These are phyloP conservation scores for Laothoe populi DNA, from an alignment of 2,888 invertebrate genomes.

Conservation along the genomic window DNA sequence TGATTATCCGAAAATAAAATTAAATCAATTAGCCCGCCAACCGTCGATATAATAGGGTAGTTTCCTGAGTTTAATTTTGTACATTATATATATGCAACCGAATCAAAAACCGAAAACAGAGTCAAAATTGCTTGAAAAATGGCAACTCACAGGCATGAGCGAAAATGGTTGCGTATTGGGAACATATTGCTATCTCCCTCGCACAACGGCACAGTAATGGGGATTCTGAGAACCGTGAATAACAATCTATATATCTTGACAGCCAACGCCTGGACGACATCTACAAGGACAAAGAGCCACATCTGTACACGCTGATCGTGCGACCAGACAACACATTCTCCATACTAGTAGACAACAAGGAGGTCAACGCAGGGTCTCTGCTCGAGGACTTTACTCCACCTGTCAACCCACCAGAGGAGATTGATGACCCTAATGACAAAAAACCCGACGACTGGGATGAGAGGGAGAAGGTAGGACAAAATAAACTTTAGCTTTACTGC, in stretches of 20 bases:
- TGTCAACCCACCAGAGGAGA: conserved; percentile 97
- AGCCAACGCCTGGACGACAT: conserved; percentile 92
- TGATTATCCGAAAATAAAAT: too few relatives aligned
- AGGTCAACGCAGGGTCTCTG: conserved; percentile 93
- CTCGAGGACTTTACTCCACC: conserved; percentile 96
- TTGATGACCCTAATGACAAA: conserved; percentile 94
- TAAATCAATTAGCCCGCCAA: too few relatives aligned
- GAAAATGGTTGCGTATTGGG: too few relatives aligned
- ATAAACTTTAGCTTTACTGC: background rate
- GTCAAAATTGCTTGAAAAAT: too few relatives aligned
- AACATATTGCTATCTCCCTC: too few relatives aligned
- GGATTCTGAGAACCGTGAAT: too few relatives aligned
- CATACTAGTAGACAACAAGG: conserved; percentile 93
- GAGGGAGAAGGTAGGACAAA: conserved; percentile 78
- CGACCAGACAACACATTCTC: conserved; percentile 98
- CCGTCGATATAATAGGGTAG: too few relatives aligned
- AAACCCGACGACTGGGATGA: conserved; percentile 99
- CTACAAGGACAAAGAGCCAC: conserved; percentile 97
- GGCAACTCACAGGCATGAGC: too few relatives aligned
- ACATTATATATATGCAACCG: too few relatives aligned
- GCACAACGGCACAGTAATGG: too few relatives aligned
- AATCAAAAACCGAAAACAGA: too few relatives aligned
- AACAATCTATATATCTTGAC: conserved; percentile 30
- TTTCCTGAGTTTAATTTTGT: too few relatives aligned
- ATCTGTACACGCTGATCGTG: conserved; percentile 97